Conservation (phyloP, 2,113 vertebrate species). For the Lathamus discolor region DNA sequence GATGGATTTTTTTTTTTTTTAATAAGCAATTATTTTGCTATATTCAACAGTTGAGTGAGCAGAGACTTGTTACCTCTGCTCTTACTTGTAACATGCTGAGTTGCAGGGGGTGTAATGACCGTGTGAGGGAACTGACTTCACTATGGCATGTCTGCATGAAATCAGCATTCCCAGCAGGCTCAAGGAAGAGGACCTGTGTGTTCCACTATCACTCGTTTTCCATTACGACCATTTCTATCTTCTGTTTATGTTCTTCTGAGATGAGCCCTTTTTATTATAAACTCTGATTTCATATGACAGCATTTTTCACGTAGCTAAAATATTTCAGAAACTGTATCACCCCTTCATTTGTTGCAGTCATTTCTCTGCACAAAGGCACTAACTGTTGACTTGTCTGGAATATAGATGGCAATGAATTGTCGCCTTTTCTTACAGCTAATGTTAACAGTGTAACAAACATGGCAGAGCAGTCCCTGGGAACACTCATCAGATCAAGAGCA, state of each 20-base stretch:
- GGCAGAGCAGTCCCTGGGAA: neutral
- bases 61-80: neutral
- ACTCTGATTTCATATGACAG: neutral
- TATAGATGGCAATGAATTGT: neutral
- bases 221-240: neutral
- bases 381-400: neutral
- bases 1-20: neutral
- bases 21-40: neutral
- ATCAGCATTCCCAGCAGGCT: neutral
- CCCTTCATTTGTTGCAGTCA: neutral
- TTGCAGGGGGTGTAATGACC: neutral
- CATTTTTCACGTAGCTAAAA: neutral
- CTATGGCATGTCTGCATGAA: neutral
- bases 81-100: neutral
- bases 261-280: neutral
- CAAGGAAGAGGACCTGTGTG: neutral
- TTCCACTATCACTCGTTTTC: neutral
- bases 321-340: fast-evolving
- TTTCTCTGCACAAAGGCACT: neutral
- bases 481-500: neutral
- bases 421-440: neutral
- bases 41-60: neutral
- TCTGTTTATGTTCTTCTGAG: neutral
- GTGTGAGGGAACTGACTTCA: neutral
- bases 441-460: too few relatives aligned